Percentiles rank a stretch among this genome's conserved stretches.
These are phyloP conservation scores for Sepioteuthis lessoniana DNA, from an alignment of 2,888 invertebrate genomes.

Conservation along the genomic window DNA sequence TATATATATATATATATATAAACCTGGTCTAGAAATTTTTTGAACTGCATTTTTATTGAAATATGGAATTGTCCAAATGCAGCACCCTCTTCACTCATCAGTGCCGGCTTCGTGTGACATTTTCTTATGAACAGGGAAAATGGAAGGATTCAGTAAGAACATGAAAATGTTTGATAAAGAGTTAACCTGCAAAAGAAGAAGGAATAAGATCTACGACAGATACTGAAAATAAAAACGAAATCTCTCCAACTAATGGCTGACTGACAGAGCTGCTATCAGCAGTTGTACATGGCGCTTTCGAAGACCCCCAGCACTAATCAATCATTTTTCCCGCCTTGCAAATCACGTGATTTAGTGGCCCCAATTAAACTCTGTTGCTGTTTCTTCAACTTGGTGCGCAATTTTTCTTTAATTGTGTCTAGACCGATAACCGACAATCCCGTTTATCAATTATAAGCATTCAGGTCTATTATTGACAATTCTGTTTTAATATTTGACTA, in stretches of 20 bases:
- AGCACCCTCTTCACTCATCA: too few relatives aligned
- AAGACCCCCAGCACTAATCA: background rate
- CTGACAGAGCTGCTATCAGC: background rate
- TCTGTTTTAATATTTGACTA: slow-evolving; percentile 18
- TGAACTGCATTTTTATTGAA: too few relatives aligned
- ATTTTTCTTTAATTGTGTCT: background rate
- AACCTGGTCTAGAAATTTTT: too few relatives aligned
- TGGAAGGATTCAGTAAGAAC: background rate
- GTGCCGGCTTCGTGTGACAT: too few relatives aligned
- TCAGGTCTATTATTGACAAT: background rate
- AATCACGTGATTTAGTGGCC: background rate
- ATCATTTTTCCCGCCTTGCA: slow-evolving; percentile 12
- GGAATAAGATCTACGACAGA: background rate
- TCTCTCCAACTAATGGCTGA: background rate
- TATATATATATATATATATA: too few relatives aligned
- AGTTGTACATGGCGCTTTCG: background rate
- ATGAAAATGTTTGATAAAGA: background rate
- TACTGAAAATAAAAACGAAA: background rate
- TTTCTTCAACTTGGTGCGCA: background rate
- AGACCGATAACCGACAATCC: background rate
- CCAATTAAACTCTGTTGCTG: background rate
- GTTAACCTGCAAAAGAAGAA: background rate
- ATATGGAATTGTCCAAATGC: too few relatives aligned
- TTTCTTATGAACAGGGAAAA: too few relatives aligned
- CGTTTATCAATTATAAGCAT: slow-evolving; percentile 12